Conservation (phyloP, 2,888 invertebrate genomes). For the Dynastes hyllus region DNA sequence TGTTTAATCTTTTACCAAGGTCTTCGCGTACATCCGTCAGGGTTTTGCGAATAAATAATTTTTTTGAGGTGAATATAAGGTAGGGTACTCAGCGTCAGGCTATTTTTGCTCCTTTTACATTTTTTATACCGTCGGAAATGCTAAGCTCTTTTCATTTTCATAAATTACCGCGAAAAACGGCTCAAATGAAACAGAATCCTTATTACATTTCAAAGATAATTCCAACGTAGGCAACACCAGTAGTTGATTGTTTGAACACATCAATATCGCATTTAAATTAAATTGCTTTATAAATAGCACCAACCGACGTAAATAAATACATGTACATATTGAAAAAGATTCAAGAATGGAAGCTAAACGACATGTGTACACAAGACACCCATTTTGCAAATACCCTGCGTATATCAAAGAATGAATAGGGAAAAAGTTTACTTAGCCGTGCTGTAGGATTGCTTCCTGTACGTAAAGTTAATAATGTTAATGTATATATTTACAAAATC, state of each 20-base stretch:
- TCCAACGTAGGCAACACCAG: no score
- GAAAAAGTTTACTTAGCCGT: background rate
- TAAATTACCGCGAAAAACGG: no score
- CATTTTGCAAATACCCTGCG: conserved; percentile 1
- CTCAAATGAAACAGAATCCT: background rate
- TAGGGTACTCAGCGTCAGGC: background rate
- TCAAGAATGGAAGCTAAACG: background rate
- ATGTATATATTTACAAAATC: conserved; percentile 21
- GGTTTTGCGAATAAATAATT: conserved; percentile 16
- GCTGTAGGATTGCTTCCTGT: background rate
- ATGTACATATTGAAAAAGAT: background rate
- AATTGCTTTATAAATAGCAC: conserved; percentile 13
- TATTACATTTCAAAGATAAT: no score
- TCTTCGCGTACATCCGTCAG: background rate
- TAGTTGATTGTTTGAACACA: background rate
- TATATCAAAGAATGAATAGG: background rate
- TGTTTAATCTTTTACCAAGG: background rate
- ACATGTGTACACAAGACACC: background rate
- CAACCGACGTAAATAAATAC: background rate
- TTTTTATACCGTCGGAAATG: background rate
- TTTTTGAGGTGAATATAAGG: background rate
- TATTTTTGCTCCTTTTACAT: background rate
- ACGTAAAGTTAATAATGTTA: conserved; percentile 6
- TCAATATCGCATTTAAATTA: conserved; percentile 17
- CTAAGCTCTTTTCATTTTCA: no score